Evolutionary conservation across 2,888 invertebrate species (phyloP).

Genomic region (Megalurothrips usitatus): DNA sequence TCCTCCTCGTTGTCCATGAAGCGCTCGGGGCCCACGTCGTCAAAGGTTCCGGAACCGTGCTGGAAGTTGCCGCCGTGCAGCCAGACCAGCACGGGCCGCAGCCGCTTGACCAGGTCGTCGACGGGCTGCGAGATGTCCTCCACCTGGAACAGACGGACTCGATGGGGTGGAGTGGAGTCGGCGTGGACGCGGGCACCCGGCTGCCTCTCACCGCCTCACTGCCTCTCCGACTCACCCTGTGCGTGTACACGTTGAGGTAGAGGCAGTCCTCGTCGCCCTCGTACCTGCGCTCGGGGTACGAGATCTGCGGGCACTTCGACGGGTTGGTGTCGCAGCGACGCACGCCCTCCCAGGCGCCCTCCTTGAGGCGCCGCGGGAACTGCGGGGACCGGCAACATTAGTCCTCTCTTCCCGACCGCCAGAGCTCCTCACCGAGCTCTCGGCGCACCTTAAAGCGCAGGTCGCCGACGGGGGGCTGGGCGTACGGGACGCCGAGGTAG

Average conservation of each 20-base stretch:
- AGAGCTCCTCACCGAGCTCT: background rate
- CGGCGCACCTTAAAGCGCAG: background rate
- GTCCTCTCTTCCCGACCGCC: background rate
- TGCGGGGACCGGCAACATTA: background rate
- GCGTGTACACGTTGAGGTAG: conserved; percentile 14
- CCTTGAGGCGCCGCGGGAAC: background rate
- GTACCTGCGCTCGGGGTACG: conserved; percentile 8
- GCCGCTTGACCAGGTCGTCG: background rate
- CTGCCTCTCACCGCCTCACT: too few relatives aligned
- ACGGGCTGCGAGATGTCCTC: background rate
- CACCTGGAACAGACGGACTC: background rate
- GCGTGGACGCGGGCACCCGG: too few relatives aligned
- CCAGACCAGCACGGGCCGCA: background rate
- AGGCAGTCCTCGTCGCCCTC: conserved; percentile 23
- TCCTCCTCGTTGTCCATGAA: conserved; percentile 2
- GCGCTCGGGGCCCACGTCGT: conserved; percentile 18
- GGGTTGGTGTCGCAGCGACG: background rate
- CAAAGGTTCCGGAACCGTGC: conserved; percentile 7
- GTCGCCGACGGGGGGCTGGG: conserved; percentile 5
- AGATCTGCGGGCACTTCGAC: background rate
- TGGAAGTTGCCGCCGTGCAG: conserved; percentile 23
- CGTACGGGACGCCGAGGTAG: conserved; percentile 15
- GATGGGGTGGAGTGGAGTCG: background rate
- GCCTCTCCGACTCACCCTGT: background rate
- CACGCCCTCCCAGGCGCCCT: background rate